Percentiles rank a stretch among this genome's conserved stretches.
These are phyloP conservation scores for Tiliacea citrago DNA, from an alignment of 2,888 invertebrate species.

Conservation along the genomic window DNA sequence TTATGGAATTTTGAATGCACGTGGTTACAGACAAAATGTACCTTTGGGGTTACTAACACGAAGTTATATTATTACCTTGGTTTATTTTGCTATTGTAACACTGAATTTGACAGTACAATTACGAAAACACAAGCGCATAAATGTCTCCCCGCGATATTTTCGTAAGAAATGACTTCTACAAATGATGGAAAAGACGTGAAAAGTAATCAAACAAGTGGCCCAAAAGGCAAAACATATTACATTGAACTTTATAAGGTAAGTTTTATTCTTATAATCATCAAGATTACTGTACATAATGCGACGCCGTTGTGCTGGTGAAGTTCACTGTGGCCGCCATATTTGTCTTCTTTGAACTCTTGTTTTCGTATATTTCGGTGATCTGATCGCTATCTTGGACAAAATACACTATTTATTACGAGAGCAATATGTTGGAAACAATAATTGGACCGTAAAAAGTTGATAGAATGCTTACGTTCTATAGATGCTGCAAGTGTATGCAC, in stretches of 20 bases:
- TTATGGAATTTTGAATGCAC: background rate
- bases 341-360: slow-evolving; percentile 86
- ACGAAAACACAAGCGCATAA: slow-evolving; percentile 91
- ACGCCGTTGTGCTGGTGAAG: slow-evolving; percentile 87
- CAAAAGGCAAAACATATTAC: slow-evolving; percentile 88
- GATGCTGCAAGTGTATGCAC: slow-evolving; percentile 49
- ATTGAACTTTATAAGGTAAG: slow-evolving; percentile 89
- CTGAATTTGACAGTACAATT: slow-evolving; percentile 88
- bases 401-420: slow-evolving; percentile 21
- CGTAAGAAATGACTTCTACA: slow-evolving; percentile 91
- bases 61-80: background rate
- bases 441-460: background rate
- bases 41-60: slow-evolving; percentile 22
- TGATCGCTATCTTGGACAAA: slow-evolving; percentile 58
- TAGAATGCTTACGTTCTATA: slow-evolving; percentile 16
- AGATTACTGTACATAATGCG: slow-evolving; percentile 72
- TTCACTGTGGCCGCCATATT: slow-evolving; percentile 90
- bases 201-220: slow-evolving; percentile 87
- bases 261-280: slow-evolving; percentile 74
- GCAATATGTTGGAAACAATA: slow-evolving; percentile 19
- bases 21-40: background rate
- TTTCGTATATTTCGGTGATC: slow-evolving; percentile 80
- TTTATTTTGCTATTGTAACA: slow-evolving; percentile 73
- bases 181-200: slow-evolving; percentile 90
- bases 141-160: slow-evolving; percentile 91